These are phyloP conservation scores for Capromys pilorides DNA, from an alignment of 2,797 vertebrate genomes.

Conservation along the genomic window DNA sequence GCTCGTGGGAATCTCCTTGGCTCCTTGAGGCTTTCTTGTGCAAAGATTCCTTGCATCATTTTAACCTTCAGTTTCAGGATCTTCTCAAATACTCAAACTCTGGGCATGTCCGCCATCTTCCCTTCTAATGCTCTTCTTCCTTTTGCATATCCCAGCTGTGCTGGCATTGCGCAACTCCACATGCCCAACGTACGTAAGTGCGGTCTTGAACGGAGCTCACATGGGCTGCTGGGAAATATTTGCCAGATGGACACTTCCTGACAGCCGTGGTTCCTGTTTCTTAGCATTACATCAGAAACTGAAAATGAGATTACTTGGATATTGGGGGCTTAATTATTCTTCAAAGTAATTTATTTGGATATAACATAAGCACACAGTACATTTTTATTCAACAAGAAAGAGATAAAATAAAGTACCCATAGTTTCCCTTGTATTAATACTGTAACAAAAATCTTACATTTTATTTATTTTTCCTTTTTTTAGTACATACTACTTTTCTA, in stretches of 20 bases:
- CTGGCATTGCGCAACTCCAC: background rate
- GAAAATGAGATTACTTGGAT: background rate
- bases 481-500: background rate
- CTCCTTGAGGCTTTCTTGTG: background rate
- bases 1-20: background rate
- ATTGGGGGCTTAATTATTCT: background rate
- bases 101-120: background rate
- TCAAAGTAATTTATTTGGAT: slow-evolving; percentile 40
- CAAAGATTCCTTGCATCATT: background rate
- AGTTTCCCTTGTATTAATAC: background rate
- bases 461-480: background rate
- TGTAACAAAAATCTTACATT: background rate
- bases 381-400: slow-evolving; percentile 15
- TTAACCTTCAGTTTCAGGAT: background rate
- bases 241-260: background rate
- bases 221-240: background rate
- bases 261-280: background rate
- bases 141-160: background rate
- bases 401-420: background rate
- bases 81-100: background rate
- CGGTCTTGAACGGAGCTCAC: background rate
- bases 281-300: slow-evolving; percentile 38
- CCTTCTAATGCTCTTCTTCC: background rate
- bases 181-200: too few species aligned
- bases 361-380: background rate